Conservation (phyloP, 2,888 invertebrate genomes). For the Conus canariensis region DNA sequence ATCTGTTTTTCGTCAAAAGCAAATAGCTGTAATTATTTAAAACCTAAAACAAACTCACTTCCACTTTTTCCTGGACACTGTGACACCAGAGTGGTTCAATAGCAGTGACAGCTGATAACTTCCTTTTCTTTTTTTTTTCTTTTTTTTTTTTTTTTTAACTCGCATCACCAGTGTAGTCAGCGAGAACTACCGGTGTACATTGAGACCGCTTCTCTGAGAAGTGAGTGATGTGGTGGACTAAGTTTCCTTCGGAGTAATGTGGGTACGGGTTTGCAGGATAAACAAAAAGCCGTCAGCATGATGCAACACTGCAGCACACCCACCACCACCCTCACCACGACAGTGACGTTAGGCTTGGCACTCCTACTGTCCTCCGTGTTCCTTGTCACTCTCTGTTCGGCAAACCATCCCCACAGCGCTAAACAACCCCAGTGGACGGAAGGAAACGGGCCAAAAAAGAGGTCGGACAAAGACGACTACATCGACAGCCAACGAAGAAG, state of each 20-base stretch:
- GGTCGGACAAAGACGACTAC: background rate
- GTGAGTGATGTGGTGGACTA: constrained; percentile 21
- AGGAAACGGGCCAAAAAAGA: background rate
- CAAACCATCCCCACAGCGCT: background rate
- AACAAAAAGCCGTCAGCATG: background rate
- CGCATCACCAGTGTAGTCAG: no score
- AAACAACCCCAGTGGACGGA: background rate
- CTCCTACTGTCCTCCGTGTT: background rate
- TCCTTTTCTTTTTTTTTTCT: no score
- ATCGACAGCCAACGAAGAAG: no score
- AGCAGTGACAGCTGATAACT: no score
- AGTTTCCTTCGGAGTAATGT: background rate
- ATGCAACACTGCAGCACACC: background rate
- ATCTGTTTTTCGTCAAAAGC: no score
- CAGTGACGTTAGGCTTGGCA: background rate
- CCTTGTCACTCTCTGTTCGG: background rate
- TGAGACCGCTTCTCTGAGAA: no score
- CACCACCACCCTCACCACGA: background rate
- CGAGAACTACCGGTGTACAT: no score
- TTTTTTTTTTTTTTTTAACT: no score
- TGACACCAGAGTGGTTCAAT: no score
- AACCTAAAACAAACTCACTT: no score
- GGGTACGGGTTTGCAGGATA: background rate
- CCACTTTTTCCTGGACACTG: no score
- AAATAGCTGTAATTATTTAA: no score